phyloP scores from a whole-genome alignment of 2,113 vertebrate genomes.

The Pardalotus punctatus region DNA sequence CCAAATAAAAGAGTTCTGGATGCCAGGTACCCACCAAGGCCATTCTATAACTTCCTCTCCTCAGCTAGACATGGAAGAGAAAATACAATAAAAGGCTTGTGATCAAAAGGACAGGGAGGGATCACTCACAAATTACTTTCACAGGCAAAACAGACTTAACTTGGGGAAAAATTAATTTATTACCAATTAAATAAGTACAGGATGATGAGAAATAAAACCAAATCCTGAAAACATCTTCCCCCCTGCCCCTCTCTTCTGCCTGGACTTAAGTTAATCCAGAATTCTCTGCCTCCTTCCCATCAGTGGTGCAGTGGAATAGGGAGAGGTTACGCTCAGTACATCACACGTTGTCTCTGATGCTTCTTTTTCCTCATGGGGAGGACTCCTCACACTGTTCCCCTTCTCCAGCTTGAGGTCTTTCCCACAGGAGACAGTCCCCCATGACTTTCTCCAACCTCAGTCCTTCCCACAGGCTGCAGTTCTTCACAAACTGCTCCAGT shows the following conservation, averaged over 20 bases:
- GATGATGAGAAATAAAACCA: neutral
- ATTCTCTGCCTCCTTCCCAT: neutral
- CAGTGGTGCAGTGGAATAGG: neutral
- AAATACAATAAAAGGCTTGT: neutral
- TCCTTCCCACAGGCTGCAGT: neutral
- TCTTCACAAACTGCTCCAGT: neutral
- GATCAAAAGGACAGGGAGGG: neutral
- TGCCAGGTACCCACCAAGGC: neutral
- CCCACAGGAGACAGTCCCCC: neutral
- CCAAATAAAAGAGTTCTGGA: neutral
- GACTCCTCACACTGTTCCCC: neutral
- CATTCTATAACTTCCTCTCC: neutral
- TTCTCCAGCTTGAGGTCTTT: neutral
- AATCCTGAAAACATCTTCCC: neutral
- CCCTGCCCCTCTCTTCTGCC: neutral
- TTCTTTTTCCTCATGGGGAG: neutral
- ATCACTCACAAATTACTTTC: neutral
- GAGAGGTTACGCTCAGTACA: neutral
- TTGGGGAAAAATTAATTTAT: neutral
- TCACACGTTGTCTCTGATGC: neutral
- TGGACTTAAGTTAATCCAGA: neutral
- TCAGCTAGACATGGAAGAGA: neutral
- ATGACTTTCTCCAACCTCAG: neutral
- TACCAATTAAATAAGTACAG: neutral
- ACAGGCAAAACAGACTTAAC: neutral